phyloP scores from a whole-genome alignment of 1,140 invertebrate genomes.

The Whitmania pigra region DNA sequence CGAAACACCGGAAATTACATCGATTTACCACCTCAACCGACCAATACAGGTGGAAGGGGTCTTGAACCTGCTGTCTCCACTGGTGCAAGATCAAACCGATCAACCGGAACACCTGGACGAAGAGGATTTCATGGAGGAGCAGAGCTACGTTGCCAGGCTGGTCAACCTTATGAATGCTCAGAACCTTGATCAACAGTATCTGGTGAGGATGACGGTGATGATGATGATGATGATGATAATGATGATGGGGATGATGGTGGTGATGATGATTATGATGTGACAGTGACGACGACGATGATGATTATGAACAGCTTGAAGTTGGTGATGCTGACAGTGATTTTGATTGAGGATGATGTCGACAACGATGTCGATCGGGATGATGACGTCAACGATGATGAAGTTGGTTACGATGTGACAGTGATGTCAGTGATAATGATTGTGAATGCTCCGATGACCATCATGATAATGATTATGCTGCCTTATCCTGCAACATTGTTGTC shows the following conservation, averaged over 20 bases:
- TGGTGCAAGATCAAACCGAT: conserved; percentile 68
- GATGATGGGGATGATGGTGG: background rate
- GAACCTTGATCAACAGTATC: conserved; percentile 76
- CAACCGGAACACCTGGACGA: conserved; percentile 62
- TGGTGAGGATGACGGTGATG: conserved; percentile 39
- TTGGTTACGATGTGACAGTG: background rate
- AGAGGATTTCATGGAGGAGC: conserved; percentile 95
- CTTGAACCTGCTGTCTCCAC: conserved; percentile 64
- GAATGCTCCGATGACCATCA: background rate
- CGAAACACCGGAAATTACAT: background rate
- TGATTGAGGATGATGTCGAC: too few relatives aligned
- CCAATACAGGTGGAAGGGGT: conserved; percentile 57
- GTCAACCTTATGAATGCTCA: conserved; percentile 75
- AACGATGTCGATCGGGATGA: too few relatives aligned
- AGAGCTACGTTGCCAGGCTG: conserved; percentile 73
- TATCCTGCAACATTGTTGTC: background rate
- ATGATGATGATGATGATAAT: background rate
- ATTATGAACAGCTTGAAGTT: too few relatives aligned
- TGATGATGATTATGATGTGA: background rate
- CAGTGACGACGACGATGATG: background rate
- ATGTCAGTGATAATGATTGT: background rate
- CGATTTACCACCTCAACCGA: background rate
- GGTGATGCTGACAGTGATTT: too few relatives aligned
- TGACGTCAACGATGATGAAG: background rate
- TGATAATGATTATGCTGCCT: background rate